phyloP scores from a whole-genome alignment of 2,113 vertebrate genomes.

The Percina caprodes region DNA sequence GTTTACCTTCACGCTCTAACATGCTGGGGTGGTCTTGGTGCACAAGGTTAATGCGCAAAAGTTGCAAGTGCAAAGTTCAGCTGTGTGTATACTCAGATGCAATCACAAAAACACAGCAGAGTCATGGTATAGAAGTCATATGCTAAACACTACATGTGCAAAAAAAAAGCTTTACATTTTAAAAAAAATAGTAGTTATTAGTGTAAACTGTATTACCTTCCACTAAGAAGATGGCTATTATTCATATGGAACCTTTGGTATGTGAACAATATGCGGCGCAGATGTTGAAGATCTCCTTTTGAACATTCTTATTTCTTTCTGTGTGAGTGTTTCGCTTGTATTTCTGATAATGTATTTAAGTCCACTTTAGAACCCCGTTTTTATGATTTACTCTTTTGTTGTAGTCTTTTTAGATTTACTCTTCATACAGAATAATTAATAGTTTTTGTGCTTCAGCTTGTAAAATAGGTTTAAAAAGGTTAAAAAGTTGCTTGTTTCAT shows the following conservation, averaged over 20 bases:
- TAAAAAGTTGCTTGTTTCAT: not conserved
- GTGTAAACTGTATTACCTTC: constrained; percentile 43
- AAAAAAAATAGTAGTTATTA: not conserved
- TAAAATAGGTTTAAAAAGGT: not conserved
- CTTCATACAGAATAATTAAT: not conserved
- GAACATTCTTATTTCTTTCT: constrained; percentile 63
- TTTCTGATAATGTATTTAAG: constrained; percentile 48
- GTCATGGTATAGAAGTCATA: constrained; percentile 17
- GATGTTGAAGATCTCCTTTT: constrained; percentile 71
- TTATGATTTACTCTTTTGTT: constrained; percentile 18
- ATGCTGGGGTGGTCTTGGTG: constrained; percentile 61
- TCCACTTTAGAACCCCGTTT: constrained; percentile 28
- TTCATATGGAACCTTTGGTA: constrained; percentile 71
- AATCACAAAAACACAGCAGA: constrained; percentile 40
- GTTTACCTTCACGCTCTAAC: constrained; percentile 77
- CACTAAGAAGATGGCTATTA: constrained; percentile 62
- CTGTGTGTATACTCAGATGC: constrained; percentile 45
- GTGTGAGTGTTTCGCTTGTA: constrained; percentile 49
- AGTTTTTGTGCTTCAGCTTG: not conserved
- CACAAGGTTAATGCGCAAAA: constrained; percentile 57
- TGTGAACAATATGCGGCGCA: constrained; percentile 79
- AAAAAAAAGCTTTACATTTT: not conserved
- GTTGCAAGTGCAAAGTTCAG: constrained; percentile 49
- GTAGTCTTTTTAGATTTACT: constrained; percentile 13
- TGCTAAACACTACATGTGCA: constrained; percentile 7